Evolutionary conservation across 2,113 vertebrate genomes (phyloP), one percentile per base, ranked within the genome.

Genomic region (Plotosus lineatus): DNA sequence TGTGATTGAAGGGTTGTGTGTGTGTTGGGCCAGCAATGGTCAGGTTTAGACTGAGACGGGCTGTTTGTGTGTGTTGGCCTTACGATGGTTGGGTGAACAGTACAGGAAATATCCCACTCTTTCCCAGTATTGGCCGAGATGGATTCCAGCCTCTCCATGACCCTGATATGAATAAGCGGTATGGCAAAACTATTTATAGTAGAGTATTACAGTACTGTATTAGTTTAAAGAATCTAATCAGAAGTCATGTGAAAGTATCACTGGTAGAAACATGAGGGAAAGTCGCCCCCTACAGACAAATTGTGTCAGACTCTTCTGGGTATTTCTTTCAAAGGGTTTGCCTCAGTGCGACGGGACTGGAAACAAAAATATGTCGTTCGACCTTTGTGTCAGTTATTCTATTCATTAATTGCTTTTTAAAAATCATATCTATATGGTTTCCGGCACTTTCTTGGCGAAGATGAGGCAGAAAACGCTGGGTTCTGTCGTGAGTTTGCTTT

Each of bases 401-500:
- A 61, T 69, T 5, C 31, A 31, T 69, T 26, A 26, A 14, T 26
- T 74, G 78, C 50, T 77, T 73, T 36, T 14, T 1, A 7, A 71
- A 44, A 89, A 73, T 61, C 77, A 79, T 81, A 87, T 71, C 89
- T 92, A 78, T 89, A 92, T 92, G 90, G 68, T 91, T 91, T 75
- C 85, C 75, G 82, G 86, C 68, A 88, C 51, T 82, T 84, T 63
- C 19, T 75, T 88, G 84, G 88, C 88, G 85, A 89, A 88, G 88
- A 94, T 94, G 93, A 88, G 88, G 73, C 92, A 90, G 88, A 93
- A 91, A 92, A 86, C 90, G 78, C 88, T 94, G 92, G 90, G 91
- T 90, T 90, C 91, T 88, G 83, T 93, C 89, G 89, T 92, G 89
- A 92, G 88, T 84, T 88, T 93, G 75, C 92, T 94, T 81, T 93